Evolutionary conservation across 2,888 invertebrate genomes (phyloP).

Genomic region (Mantis religiosa): DNA sequence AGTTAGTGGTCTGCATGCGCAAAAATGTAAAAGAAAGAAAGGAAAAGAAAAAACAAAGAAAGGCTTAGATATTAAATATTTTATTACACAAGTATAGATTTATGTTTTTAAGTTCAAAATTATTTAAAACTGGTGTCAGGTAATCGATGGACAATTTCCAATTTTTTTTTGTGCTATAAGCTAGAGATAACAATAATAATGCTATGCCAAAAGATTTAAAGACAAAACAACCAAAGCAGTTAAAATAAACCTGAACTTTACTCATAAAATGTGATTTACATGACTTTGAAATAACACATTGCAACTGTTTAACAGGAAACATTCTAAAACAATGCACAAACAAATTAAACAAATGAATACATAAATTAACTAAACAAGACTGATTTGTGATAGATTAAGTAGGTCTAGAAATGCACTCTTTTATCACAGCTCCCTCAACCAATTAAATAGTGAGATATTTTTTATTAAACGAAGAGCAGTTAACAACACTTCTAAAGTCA

Average conservation of each 20-base stretch:
- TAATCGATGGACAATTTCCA: no score
- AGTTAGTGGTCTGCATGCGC: no score
- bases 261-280: background rate
- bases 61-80: no score
- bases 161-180: no score
- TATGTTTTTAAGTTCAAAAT: no score
- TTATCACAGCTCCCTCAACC: background rate
- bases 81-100: no score
- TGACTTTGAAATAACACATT: background rate
- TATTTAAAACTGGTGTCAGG: no score
- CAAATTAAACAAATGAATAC: background rate
- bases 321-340: background rate
- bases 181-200: no score
- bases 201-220: no score
- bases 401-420: background rate
- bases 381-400: background rate
- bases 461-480: background rate
- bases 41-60: no score
- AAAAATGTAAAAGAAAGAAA: no score
- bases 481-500: background rate
- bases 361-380: background rate
- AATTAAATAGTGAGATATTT: background rate
- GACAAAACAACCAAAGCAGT: background rate
- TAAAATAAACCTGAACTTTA: background rate
- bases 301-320: background rate